Evolutionary conservation across 2,797 vertebrate species (phyloP).

Genomic region (Clarias laeviceps): DNA sequence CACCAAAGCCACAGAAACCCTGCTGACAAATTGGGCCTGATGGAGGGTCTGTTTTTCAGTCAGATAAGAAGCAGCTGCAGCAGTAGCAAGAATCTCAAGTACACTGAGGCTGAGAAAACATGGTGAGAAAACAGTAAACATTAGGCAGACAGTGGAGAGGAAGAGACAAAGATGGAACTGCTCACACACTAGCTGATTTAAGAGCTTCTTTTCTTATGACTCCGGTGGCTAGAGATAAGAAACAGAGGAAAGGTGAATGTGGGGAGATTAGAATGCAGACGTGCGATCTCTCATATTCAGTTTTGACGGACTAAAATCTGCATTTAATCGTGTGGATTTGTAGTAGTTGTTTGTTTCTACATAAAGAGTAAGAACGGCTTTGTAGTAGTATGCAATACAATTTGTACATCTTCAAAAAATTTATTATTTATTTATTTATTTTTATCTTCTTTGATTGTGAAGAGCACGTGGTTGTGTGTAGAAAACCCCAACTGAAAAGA

Average conservation of each 20-base stretch:
- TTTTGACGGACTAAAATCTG: slow-evolving; percentile 60
- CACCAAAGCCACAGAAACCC: slow-evolving; percentile 59
- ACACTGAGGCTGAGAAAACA: slow-evolving; percentile 29
- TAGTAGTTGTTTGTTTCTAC: slow-evolving; percentile 48
- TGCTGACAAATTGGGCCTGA: slow-evolving; percentile 66
- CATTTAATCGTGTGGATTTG: slow-evolving; percentile 55
- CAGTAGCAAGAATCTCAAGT: slow-evolving; percentile 36
- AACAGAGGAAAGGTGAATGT: slow-evolving; percentile 41
- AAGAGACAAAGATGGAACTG: slow-evolving; percentile 38
- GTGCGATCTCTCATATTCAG: slow-evolving; percentile 32
- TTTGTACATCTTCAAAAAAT: slow-evolving; percentile 34
- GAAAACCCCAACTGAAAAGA: slow-evolving; percentile 51
- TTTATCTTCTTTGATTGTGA: slow-evolving; percentile 33
- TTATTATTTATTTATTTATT: slow-evolving; percentile 27
- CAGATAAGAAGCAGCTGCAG: slow-evolving; percentile 31
- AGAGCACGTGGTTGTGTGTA: slow-evolving; percentile 32
- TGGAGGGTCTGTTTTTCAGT: slow-evolving; percentile 63
- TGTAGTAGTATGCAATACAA: slow-evolving; percentile 1
- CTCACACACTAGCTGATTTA: background rate
- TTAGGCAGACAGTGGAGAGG: background rate
- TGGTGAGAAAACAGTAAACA: slow-evolving; percentile 21
- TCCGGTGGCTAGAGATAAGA: background rate
- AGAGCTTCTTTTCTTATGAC: background rate
- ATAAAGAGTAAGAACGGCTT: background rate
- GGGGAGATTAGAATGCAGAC: slow-evolving; percentile 4